Base-by-base conservation (phyloP, 2,113 vertebrate species). In the Eupsittula cactorum region DNA sequence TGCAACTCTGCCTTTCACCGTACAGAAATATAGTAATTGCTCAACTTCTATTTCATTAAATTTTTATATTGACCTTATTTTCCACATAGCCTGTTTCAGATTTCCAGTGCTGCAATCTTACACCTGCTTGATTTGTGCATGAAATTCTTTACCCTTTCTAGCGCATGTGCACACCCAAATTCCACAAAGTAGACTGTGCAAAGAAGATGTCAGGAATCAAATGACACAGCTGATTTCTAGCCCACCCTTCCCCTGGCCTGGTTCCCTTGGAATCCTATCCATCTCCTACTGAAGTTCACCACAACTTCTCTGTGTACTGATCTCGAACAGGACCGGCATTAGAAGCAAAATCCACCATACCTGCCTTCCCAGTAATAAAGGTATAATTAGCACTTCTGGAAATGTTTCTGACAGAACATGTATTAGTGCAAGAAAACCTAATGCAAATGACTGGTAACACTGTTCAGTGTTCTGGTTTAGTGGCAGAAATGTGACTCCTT, bases 181-280 rank as follows among this genome's bases (percentile, higher is more conserved):
- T 25, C 42, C 63, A 33, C 62, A 37, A 39, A 46, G 73, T 3
- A 74, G 15, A 21, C 37, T n/a, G 49, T 46, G 28, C 25, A 73
- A 69, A 86, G 89, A 75, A 59, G 27, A 59, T 9, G 28, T 5
- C 12, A 23, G 2, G 37, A 78, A 52, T 67, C n/a, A 81, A 80
- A 81, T 27, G 44, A 65, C 6, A n/a, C 0, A 12, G 64, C 9
- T 41, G 39, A 77, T 52, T 91, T 69, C 59, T 17, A 93, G 35
- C 13, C 4, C 5, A 4, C 16, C 14, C 21, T 18, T 1, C 8
- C 39, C n/a, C 20, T 0, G 0, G 31, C n/a, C 57, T 46, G 5
- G 9, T 65, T 88, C 28, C 27, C 23, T 24, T 27, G 41, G 47
- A 82, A 81, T 71, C 12, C 7, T 12, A 55, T 28, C 42, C 65